These are phyloP conservation scores for Tarsius wallacei DNA, from an alignment of 2,797 vertebrate genomes.

Conservation along the genomic window DNA sequence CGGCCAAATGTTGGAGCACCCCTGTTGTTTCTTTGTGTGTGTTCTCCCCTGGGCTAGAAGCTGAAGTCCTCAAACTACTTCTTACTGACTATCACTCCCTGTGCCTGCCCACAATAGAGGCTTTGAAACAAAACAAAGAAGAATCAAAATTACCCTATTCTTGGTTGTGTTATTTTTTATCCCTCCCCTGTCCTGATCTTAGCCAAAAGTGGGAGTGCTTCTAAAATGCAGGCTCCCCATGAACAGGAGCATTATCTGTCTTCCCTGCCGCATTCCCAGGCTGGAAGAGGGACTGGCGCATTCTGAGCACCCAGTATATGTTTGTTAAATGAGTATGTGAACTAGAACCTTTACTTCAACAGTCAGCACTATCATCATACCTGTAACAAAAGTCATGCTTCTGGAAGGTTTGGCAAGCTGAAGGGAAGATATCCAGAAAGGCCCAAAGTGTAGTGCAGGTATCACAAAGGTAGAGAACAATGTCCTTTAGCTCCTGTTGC, in stretches of 20 bases:
- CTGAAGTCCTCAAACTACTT: neutral
- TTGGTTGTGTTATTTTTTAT: neutral
- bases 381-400: slow-evolving; percentile 96
- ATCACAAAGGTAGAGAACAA: slow-evolving; percentile 96
- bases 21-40: neutral
- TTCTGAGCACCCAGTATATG: neutral
- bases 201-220: neutral
- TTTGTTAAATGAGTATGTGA: neutral
- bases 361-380: slow-evolving; percentile 87
- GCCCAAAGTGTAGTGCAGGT: slow-evolving; percentile 96
- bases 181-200: neutral
- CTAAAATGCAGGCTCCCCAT: neutral
- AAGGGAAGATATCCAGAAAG: slow-evolving; percentile 97
- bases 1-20: fast-evolving
- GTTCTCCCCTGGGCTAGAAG: neutral
- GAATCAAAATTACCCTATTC: neutral
- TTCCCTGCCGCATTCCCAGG: neutral
- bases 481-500: slow-evolving; percentile 95
- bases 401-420: slow-evolving; percentile 95
- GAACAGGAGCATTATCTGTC: neutral
- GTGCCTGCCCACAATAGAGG: neutral
- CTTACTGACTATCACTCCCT: neutral
- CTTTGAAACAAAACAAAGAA: neutral
- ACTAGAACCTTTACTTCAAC: neutral
- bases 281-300: neutral